Conservation (phyloP, 2,797 vertebrate genomes). For the Etheostoma perlongum region DNA sequence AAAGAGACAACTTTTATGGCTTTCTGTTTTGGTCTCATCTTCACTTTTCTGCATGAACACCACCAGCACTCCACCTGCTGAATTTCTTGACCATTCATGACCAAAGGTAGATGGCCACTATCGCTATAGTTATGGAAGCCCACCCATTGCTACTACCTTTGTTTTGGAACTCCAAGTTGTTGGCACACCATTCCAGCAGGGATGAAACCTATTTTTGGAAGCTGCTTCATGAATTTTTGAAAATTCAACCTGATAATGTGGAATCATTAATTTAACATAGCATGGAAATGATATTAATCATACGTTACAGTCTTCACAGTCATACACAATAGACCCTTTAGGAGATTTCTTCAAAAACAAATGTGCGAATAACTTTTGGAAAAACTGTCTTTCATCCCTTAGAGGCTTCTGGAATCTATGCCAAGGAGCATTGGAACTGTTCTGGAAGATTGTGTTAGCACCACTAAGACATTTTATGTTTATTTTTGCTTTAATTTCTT, state of each 20-base stretch:
- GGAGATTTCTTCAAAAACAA: background rate
- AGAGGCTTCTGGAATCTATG: background rate
- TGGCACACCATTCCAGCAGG: slow-evolving; percentile 10
- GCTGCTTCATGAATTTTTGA: slow-evolving; percentile 18
- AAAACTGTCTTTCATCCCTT: background rate
- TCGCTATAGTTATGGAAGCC: background rate
- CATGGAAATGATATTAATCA: background rate
- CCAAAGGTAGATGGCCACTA: background rate
- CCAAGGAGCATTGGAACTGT: background rate
- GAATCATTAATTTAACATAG: background rate
- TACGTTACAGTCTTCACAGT: background rate
- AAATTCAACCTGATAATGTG: background rate
- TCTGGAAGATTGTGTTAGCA: background rate
- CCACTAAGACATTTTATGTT: slow-evolving; percentile 3
- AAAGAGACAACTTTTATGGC: slow-evolving; percentile 12
- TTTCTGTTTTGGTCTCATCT: background rate
- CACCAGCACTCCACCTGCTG: background rate
- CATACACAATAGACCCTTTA: no score
- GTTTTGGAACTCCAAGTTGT: background rate
- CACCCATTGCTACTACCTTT: background rate
- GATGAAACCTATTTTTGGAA: slow-evolving; percentile 10
- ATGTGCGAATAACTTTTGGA: background rate
- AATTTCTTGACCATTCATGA: background rate
- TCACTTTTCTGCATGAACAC: background rate
- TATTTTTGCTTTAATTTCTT: slow-evolving; percentile 8